Conservation (phyloP, 2,113 vertebrate genomes). For the Syngnathus typhle region DNA sequence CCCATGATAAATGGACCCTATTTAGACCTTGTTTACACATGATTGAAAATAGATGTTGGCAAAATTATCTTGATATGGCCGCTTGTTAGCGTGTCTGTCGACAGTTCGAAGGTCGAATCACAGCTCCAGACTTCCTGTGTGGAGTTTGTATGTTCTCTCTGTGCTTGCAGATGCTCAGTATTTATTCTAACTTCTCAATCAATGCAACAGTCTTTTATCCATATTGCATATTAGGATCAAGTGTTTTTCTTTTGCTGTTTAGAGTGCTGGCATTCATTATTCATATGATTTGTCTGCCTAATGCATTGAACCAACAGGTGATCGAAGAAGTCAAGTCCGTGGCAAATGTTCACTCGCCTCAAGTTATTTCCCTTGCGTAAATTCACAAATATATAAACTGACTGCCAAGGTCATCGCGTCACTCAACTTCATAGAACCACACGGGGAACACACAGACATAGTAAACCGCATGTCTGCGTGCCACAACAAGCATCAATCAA, state of each 20-base stretch:
- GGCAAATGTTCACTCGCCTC: neutral
- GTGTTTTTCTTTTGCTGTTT: neutral
- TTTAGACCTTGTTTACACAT: too few relatives aligned
- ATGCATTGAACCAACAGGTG: neutral
- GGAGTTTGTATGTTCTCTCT: too few relatives aligned
- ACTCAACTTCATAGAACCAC: constrained; percentile 15
- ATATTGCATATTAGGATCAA: neutral
- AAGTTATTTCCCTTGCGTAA: neutral
- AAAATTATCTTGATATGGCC: too few relatives aligned
- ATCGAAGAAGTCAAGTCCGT: neutral
- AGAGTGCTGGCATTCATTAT: neutral
- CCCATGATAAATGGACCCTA: too few relatives aligned
- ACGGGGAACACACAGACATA: constrained; percentile 22
- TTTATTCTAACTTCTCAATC: neutral
- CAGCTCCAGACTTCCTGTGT: too few relatives aligned
- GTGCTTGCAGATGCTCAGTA: too few relatives aligned
- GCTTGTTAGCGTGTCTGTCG: too few relatives aligned
- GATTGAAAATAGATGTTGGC: too few relatives aligned
- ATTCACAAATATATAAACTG: neutral
- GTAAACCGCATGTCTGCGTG: constrained; percentile 20
- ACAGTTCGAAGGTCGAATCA: too few relatives aligned
- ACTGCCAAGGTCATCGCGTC: constrained; percentile 5
- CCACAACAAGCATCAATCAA: constrained; percentile 50
- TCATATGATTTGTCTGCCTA: neutral
- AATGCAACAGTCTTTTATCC: neutral